Base-by-base conservation (phyloP, 2,888 invertebrate genomes). In the Drosophila peninsularis region DNA sequence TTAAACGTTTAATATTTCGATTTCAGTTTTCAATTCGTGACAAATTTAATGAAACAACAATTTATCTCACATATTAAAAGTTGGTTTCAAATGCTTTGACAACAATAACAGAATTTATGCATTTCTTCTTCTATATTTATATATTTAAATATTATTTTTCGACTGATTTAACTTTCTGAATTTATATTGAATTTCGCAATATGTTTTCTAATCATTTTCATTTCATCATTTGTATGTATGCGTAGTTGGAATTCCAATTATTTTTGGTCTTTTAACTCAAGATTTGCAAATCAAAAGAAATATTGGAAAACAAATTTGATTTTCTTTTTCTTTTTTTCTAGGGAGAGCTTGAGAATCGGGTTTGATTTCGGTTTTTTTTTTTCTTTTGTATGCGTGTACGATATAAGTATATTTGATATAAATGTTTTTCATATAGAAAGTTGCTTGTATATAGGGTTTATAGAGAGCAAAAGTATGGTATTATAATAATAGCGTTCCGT, bases 11-110 rank as follows among this genome's bases (percentile, higher is more conserved):
- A 64, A 82, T 81, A 85, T 71, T 82, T 76, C 50, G 44, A 60
- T 63, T 63, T 86, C 57, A 69, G 57, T 56, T 49, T 50, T 54
- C 36, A 17, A 55, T 49, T 55, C 19, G 27, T 52, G 88, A 79
- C 82, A 84, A 88, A 82, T 85, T 82, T 69, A 88, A 85, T 88
- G 80, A 75, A 88, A 73, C 83, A 88, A 88, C 83, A 88, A 71
- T 80, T 74, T 78, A 45, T 71, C 71, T 68, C 82, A 82, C 73
- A 80, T 70, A 65, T 76, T 65, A 73, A 81, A 81, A 85, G 71
- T 82, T 71, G 58, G 45, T 67, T 58, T 73, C 50, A 62, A 58
- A 68, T 80, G 62, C 58, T 58, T 74, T 76, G 68, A 82, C 77
- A 84, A 88, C 83, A 88, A 83, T 85, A 85, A 88, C 86, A 80